phyloP scores from a whole-genome alignment of 2,113 vertebrate species.

The Amblyopsis rosae region DNA sequence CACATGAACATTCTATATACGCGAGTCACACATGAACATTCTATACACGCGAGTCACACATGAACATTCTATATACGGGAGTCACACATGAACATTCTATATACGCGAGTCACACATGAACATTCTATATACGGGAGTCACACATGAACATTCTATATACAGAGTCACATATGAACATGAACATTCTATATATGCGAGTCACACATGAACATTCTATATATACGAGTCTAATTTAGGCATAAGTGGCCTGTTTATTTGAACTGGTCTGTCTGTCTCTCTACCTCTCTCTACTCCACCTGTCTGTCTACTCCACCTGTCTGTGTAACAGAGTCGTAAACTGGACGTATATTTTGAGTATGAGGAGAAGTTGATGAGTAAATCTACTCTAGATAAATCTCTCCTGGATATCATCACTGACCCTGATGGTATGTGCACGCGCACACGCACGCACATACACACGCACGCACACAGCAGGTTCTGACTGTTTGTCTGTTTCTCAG shows the following conservation, averaged over 20 bases:
- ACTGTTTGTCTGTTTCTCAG: constrained; percentile 67
- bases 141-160: too few relatives aligned
- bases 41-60: too few relatives aligned
- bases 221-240: neutral
- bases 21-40: too few relatives aligned
- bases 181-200: too few relatives aligned
- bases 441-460: constrained; percentile 17
- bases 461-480: neutral
- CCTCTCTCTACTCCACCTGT: neutral
- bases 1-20: too few relatives aligned
- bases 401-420: constrained; percentile 97
- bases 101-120: too few relatives aligned
- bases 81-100: too few relatives aligned
- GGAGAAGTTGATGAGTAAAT: constrained; percentile 98
- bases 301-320: neutral
- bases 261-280: neutral
- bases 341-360: constrained; percentile 98
- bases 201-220: neutral
- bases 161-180: too few relatives aligned
- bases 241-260: neutral
- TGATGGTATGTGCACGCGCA: constrained; percentile 78
- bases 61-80: too few relatives aligned
- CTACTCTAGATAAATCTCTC: constrained; percentile 93
- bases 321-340: constrained; percentile 87
- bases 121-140: too few relatives aligned